Conservation (phyloP, 2,113 vertebrate genomes). For the Boulengerochromis microlepis region DNA sequence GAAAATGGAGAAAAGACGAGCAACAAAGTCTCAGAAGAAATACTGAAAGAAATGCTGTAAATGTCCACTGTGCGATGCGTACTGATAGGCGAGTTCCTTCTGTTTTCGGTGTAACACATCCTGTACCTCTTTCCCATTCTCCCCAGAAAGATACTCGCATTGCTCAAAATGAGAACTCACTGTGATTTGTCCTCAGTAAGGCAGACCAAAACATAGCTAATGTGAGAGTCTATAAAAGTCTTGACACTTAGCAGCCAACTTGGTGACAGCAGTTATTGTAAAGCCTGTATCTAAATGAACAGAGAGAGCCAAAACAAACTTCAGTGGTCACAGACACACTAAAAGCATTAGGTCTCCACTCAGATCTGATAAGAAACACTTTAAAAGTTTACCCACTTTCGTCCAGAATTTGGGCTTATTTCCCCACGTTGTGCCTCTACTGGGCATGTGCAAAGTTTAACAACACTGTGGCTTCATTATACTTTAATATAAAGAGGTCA, state of each 20-base stretch:
- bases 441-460: background rate
- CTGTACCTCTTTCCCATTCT: background rate
- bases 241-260: background rate
- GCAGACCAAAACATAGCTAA: background rate
- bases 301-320: background rate
- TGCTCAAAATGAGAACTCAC: background rate
- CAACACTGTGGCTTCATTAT: background rate
- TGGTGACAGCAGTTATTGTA: background rate
- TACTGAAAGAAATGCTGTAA: background rate
- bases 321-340: background rate
- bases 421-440: background rate
- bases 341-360: background rate
- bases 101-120: background rate
- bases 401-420: background rate
- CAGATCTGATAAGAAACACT: background rate
- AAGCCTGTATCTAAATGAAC: background rate
- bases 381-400: background rate
- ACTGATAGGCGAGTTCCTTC: background rate
- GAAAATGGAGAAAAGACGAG: background rate
- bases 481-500: background rate
- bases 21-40: background rate
- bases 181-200: background rate
- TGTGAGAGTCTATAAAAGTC: background rate
- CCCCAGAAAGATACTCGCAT: background rate
- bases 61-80: background rate